phyloP scores from a whole-genome alignment of 2,113 vertebrate species.

The Cryptotis parvus region DNA sequence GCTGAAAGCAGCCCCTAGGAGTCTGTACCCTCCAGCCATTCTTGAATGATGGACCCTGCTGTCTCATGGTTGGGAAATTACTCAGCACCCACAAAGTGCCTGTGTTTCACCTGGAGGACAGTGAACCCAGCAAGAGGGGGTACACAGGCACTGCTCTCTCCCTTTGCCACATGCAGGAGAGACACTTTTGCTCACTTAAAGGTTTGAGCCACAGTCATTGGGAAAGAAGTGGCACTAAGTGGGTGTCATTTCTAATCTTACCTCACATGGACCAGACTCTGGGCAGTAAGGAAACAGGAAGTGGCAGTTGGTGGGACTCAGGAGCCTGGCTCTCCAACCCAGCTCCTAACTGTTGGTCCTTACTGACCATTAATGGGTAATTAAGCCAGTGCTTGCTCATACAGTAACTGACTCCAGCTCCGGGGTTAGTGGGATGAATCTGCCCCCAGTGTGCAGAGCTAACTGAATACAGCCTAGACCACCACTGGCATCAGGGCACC shows the following conservation, averaged over 20 bases:
- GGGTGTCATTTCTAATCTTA: constrained; percentile 78
- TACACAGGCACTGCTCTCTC: background rate
- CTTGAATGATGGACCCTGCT: accelerated
- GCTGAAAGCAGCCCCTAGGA: background rate
- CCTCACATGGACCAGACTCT: constrained; percentile 56
- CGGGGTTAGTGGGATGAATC: constrained; percentile 18
- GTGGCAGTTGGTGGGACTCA: constrained; percentile 78
- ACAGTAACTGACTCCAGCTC: background rate
- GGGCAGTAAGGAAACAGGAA: constrained; percentile 78
- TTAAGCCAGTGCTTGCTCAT: constrained; percentile 68
- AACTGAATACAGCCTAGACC: background rate
- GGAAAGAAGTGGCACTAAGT: background rate
- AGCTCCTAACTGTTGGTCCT: constrained; percentile 61
- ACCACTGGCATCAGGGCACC: background rate
- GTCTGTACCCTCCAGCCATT: background rate
- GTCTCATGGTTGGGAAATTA: background rate
- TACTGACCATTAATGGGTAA: constrained; percentile 79
- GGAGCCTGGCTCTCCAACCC: constrained; percentile 30
- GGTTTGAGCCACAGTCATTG: background rate
- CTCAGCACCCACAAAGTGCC: background rate
- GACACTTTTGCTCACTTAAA: background rate
- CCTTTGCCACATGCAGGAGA: background rate
- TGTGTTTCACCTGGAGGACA: background rate
- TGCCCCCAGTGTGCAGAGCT: background rate
- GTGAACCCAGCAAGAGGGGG: background rate